Evolutionary conservation across 2,888 invertebrate genomes (phyloP), one percentile per base, ranked within the genome.

Genomic region (Latrodectus hesperus): DNA sequence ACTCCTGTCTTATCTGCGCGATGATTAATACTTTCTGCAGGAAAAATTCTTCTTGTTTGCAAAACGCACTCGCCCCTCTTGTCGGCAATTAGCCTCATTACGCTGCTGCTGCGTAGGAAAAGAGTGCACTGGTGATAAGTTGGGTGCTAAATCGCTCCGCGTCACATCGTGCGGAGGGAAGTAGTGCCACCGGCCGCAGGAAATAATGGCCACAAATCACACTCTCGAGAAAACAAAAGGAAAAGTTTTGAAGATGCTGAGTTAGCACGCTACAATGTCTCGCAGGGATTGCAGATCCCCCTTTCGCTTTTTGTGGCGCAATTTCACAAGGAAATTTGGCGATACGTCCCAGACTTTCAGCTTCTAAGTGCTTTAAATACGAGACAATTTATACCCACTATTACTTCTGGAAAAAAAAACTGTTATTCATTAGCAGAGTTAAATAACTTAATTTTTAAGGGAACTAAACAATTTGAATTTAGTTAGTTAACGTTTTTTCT

Each of bases 151-250:
- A 86, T 86, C 86, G 86, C 84, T 77, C 77, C 84, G 77, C 84
- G 84, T 84, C 84, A 77, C 84, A 84, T 11, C 60, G 81, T 72
- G 86, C 86, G 81, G 76, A 86, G 86, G 80, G 72, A 81, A 84
- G 77, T 84, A 84, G 84, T 84, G 77, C 84, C 84, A 70, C 77
- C 72, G 77, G 84, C 75, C 70, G 71, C 71, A 72, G 86, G 86
- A 86, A 86, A 86, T 86, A 86, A 86, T 86, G 86, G 86, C 76
- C 76, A 81, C 86, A 86, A 86, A 86, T 86, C 86, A 86, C 86
- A 81, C 86, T 86, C 86, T 53, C 77, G 86, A 76, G 86, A 65
- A 86, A 86, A 86, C 86, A 86, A 86, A 86, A 77, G 81, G 84
- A 78, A 83, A 77, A 52, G 80, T 85, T 79, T 53, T 11, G 65